phyloP scores from a whole-genome alignment of 2,113 vertebrate genomes.

The Labeo rohita region DNA sequence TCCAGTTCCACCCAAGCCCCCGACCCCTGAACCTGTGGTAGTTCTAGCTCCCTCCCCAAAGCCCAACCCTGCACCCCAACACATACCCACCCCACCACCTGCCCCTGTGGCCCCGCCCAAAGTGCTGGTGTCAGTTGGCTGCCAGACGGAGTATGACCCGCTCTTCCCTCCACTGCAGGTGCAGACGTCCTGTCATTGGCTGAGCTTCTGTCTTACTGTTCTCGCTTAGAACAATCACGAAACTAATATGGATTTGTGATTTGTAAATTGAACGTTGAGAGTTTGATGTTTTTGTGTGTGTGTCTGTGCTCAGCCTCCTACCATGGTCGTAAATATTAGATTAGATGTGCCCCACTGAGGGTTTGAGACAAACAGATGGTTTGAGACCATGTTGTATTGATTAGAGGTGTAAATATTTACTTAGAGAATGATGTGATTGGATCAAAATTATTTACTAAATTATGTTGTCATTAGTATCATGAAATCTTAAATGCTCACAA shows the following conservation, averaged over 20 bases:
- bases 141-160: conserved; percentile 89
- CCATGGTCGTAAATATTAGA: neutral
- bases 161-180: conserved; percentile 85
- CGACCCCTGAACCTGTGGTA: conserved; percentile 57
- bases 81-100: conserved; percentile 61
- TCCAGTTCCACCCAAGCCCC: conserved; percentile 43
- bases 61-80: conserved; percentile 60
- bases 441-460: neutral
- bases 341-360: neutral
- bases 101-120: conserved; percentile 64
- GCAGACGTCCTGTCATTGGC: conserved; percentile 78
- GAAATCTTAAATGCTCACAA: neutral
- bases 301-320: neutral
- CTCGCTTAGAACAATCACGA: conserved; percentile 17
- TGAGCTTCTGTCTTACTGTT: conserved; percentile 49
- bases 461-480: neutral
- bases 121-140: conserved; percentile 85
- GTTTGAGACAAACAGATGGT: neutral
- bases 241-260: neutral
- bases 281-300: neutral
- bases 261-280: neutral
- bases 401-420: neutral
- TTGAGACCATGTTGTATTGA: neutral
- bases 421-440: neutral
- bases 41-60: conserved; percentile 56